These are phyloP conservation scores for Galaxias olidus DNA, from an alignment of 2,797 vertebrate genomes.

Conservation along the genomic window DNA sequence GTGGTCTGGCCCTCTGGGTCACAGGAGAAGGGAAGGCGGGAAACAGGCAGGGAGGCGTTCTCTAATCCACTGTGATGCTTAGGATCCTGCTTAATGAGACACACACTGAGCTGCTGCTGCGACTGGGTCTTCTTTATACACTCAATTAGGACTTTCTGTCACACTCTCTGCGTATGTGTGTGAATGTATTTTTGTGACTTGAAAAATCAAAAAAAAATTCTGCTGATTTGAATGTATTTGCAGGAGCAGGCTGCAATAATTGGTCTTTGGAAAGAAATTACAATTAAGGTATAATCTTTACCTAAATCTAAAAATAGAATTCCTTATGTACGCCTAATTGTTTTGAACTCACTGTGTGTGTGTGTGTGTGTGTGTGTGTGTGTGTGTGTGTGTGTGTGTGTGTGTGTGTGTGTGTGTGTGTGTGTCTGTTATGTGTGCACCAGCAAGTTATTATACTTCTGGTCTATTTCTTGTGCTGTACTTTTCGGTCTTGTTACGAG, in stretches of 20 bases:
- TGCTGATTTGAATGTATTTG: conserved; percentile 8
- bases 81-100: conserved; percentile 6
- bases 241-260: conserved; percentile 16
- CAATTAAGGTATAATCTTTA: conserved; percentile 3
- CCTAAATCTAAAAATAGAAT: neutral
- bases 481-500: too few species aligned
- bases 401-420: neutral
- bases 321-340: neutral
- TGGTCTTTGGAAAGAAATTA: conserved; percentile 10
- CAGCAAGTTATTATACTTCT: too few species aligned
- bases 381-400: neutral
- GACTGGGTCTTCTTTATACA: neutral
- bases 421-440: neutral
- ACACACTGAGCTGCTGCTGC: neutral
- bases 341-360: conserved; percentile 1
- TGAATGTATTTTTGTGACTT: neutral
- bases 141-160: neutral
- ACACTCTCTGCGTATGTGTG: neutral
- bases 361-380: conserved; percentile 8
- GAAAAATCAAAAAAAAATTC: neutral
- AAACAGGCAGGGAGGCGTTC: neutral
- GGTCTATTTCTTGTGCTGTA: too few species aligned
- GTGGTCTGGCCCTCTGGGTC: neutral
- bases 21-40: neutral
- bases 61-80: conserved; percentile 1